Conservation (phyloP, 2,888 invertebrate genomes). For the Girardia tigrina region DNA sequence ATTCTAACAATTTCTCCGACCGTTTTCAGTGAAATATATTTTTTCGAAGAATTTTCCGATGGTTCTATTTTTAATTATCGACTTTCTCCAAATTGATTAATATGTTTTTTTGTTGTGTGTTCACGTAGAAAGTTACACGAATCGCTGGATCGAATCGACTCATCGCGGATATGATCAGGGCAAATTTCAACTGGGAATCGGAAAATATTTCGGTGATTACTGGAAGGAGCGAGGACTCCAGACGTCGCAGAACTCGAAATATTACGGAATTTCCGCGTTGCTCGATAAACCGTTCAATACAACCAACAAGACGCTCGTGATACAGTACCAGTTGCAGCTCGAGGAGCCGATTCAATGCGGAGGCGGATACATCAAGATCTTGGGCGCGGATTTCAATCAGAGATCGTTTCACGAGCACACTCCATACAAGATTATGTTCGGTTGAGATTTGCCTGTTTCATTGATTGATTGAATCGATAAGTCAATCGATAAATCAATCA, state of each 20-base stretch:
- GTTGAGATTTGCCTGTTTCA: conserved; percentile 48
- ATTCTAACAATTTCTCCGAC: too few relatives aligned
- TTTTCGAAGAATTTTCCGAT: not conserved
- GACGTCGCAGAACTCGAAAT: conserved; percentile 86
- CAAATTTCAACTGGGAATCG: conserved; percentile 72
- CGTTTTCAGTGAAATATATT: not conserved
- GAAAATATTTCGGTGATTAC: conserved; percentile 82
- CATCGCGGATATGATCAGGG: conserved; percentile 86
- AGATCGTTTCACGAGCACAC: conserved; percentile 91
- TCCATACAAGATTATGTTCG: conserved; percentile 94
- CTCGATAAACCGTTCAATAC: conserved; percentile 74
- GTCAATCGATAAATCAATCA: too few relatives aligned
- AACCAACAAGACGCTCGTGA: conserved; percentile 71
- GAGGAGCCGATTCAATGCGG: conserved; percentile 98
- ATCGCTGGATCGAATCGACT: conserved; percentile 79
- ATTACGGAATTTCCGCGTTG: conserved; percentile 85
- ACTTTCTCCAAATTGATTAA: not conserved
- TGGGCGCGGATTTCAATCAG: conserved; percentile 60
- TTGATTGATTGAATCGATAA: too few relatives aligned
- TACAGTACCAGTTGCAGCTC: conserved; percentile 89
- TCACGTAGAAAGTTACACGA: conserved; percentile 58
- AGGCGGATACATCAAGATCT: conserved; percentile 53
- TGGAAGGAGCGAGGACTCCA: conserved; percentile 80
- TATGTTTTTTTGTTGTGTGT: not conserved
- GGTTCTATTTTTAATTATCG: not conserved